Evolutionary conservation across 1,140 invertebrate genomes (phyloP), one percentile per base, ranked within the genome.

Genomic region (Cardiocondyla obscurior): DNA sequence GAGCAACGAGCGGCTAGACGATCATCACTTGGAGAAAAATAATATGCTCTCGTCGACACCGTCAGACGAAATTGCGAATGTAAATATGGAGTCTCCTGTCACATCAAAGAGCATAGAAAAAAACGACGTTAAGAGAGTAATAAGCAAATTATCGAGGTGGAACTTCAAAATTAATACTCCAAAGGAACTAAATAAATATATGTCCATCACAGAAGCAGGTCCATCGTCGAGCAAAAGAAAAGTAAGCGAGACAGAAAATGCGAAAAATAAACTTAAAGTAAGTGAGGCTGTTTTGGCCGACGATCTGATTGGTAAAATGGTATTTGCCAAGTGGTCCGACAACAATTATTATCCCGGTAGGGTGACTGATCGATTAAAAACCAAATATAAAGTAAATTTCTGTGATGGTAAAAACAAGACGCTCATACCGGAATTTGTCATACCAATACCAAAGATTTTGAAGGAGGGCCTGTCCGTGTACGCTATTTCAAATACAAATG

Each of bases 251-350:
- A 60, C 10, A n/a, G 85, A 87, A 6, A 57, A 28, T 5, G 33
- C 10, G 3, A 22, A 65, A 10, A 6, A 36, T 12, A 51, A 51
- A 2, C 10, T 25, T n/a, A n/a, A n/a, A n/a, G n/a, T n/a, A n/a
- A n/a, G 0, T 28, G 22, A 42, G 42, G 16, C 53, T 6, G 42
- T 1, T 0, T 3, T 55, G 5, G 16, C 12, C 5, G 87, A 92
- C 30, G 81, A 88, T 6, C 49, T 92, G 3, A 92, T 94, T 0
- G 95, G 95, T 0, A 95, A 94, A 6, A 90, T 94, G 0, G 95
- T 96, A 0, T 93, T 96, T 62, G 96, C 95, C 0, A 95, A 95
- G 90, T 96, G 96, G 95, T 94, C 95, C 0, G 95, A 96, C 70
- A 95, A 95, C 79, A 94, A 95, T 57, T 96, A 95, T 84, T 96